These are phyloP conservation scores for Lethrus apterus DNA, from an alignment of 1,140 invertebrate species.

Conservation along the genomic window DNA sequence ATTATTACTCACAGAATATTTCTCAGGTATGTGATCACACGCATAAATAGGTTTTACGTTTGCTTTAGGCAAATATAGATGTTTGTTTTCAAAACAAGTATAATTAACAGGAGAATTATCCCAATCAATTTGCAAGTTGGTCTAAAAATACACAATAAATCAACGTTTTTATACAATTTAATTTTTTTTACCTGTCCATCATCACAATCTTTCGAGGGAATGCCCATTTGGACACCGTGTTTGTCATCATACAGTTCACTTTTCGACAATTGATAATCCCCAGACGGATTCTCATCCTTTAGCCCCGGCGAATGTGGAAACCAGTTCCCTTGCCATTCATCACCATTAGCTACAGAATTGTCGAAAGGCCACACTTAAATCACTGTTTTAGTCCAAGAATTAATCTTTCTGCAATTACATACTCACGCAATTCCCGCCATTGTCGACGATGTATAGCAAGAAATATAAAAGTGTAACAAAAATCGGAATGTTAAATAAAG, in stretches of 20 bases:
- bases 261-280: constrained; percentile 16
- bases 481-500: too few relatives aligned
- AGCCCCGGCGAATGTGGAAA: constrained; percentile 40
- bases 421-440: too few relatives aligned
- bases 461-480: too few relatives aligned
- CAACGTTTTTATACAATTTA: background rate
- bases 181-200: constrained; percentile 54
- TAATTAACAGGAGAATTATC: constrained; percentile 55
- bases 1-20: constrained; percentile 49
- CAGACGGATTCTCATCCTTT: constrained; percentile 23
- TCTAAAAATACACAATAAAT: constrained; percentile 45
- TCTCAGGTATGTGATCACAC: constrained; percentile 51
- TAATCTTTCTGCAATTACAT: too few relatives aligned
- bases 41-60: constrained; percentile 46
- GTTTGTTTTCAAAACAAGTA: constrained; percentile 53
- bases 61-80: constrained; percentile 42
- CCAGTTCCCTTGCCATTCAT: constrained; percentile 43
- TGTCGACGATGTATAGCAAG: too few relatives aligned
- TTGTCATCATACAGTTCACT: constrained; percentile 37
- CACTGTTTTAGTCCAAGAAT: too few relatives aligned
- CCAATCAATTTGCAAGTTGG: constrained; percentile 64
- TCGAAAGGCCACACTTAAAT: too few relatives aligned
- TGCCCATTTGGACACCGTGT: constrained; percentile 52
- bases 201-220: constrained; percentile 52
- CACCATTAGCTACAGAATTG: constrained; percentile 16